Conservation (phyloP, 2,888 invertebrate species). For the Standfussiana lucernea region DNA sequence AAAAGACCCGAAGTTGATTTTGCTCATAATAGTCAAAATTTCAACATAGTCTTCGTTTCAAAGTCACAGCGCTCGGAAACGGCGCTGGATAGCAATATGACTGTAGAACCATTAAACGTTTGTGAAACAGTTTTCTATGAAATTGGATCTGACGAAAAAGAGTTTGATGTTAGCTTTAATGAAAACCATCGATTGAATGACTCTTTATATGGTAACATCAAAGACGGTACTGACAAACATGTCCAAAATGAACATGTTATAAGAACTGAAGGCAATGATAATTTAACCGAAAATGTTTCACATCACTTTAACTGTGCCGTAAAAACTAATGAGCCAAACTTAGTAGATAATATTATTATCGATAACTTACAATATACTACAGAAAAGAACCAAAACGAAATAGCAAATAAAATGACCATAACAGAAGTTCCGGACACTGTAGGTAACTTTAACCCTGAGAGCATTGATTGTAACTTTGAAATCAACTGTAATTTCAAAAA, state of each 20-base stretch:
- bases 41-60: slow-evolving; percentile 68
- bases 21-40: slow-evolving; percentile 31
- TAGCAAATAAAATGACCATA: not conserved
- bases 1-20: slow-evolving; percentile 20
- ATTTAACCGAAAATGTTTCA: slow-evolving; percentile 57
- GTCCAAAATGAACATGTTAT: not conserved
- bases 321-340: slow-evolving; percentile 9
- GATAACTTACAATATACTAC: slow-evolving; percentile 6
- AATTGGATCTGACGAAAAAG: slow-evolving; percentile 42
- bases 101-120: slow-evolving; percentile 71
- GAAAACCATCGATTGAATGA: slow-evolving; percentile 40
- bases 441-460: not conserved
- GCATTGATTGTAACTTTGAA: slow-evolving; percentile 38
- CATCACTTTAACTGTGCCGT: slow-evolving; percentile 65
- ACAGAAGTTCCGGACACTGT: not conserved
- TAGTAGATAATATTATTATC: not conserved
- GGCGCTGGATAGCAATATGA: slow-evolving; percentile 14
- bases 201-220: slow-evolving; percentile 33
- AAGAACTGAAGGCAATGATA: not conserved
- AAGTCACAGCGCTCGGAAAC: slow-evolving; percentile 54
- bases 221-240: not conserved
- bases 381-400: not conserved
- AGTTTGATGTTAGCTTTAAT: slow-evolving; percentile 49
- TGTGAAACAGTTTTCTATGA: slow-evolving; percentile 72
- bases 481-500: slow-evolving; percentile 80